These are phyloP conservation scores for Channa argus DNA, from an alignment of 2,113 vertebrate species.

Conservation along the genomic window DNA sequence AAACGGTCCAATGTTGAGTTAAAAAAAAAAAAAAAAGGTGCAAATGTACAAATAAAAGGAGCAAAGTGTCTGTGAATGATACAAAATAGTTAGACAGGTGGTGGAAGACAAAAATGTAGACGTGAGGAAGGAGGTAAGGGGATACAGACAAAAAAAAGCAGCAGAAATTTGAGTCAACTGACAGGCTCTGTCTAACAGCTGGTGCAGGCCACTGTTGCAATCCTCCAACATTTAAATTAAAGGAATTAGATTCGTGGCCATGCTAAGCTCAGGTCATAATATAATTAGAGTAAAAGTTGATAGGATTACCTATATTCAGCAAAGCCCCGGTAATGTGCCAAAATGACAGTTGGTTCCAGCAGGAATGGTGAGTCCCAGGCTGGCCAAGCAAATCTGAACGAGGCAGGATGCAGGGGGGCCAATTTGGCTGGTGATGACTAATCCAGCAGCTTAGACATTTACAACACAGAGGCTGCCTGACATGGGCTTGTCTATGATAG, in stretches of 20 bases:
- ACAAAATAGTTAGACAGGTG: conserved; percentile 60
- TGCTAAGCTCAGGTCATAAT: conserved; percentile 69
- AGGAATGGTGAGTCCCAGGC: conserved; percentile 31
- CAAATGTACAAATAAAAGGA: not conserved
- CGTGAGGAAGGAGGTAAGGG: conserved; percentile 28
- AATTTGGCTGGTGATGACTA: conserved; percentile 59
- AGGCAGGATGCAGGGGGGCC: conserved; percentile 34
- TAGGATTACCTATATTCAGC: conserved; percentile 73
- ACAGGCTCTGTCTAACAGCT: conserved; percentile 60
- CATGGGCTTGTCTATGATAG: conserved; percentile 44
- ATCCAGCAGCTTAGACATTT: conserved; percentile 64
- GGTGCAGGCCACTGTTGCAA: conserved; percentile 54
- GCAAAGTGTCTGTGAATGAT: conserved; percentile 6
- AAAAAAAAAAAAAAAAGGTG: not conserved
- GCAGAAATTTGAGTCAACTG: conserved; percentile 49
- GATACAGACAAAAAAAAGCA: conserved; percentile 18
- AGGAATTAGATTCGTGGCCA: conserved; percentile 70
- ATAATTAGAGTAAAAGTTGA: conserved; percentile 74
- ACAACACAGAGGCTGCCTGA: conserved; percentile 62
- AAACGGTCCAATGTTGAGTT: not conserved
- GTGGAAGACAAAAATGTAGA: conserved; percentile 41
- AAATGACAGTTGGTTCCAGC: conserved; percentile 74
- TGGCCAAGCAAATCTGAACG: conserved; percentile 27
- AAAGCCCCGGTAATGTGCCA: conserved; percentile 68
- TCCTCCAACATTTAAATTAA: conserved; percentile 62